Conservation (phyloP, 92 coral and sea anemone genomes). For the Meandrina meandrites region DNA sequence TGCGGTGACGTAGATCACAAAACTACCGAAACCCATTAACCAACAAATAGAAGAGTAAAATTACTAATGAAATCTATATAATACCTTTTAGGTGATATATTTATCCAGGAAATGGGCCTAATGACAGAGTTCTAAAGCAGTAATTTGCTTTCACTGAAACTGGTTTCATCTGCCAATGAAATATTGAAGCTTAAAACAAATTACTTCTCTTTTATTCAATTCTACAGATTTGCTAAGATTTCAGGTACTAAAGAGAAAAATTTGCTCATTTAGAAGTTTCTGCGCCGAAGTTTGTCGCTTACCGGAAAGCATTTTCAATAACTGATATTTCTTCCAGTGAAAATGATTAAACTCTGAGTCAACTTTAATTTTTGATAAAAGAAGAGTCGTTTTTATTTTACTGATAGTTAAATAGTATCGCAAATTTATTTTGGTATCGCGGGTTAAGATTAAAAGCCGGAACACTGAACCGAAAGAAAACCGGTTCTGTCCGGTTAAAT, state of each 20-base stretch:
- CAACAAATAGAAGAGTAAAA: background rate
- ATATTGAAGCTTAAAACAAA: background rate
- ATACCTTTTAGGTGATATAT: conserved; percentile 3
- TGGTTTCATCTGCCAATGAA: conserved; percentile 1
- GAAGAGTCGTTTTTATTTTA: background rate
- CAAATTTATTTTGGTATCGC: background rate
- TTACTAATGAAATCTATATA: conserved; percentile 10
- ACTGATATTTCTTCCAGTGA: background rate
- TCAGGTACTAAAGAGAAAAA: background rate
- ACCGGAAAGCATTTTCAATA: background rate
- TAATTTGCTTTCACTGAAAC: conserved; percentile 12
- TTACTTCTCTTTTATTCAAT: background rate
- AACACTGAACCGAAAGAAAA: background rate
- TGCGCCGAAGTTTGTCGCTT: background rate
- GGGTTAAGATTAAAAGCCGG: background rate
- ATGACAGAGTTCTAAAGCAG: background rate
- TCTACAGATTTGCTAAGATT: background rate
- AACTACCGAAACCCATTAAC: conserved; percentile 18
- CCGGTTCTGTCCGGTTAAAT: background rate
- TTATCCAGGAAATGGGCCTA: background rate
- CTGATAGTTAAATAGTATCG: background rate
- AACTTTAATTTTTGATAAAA: background rate
- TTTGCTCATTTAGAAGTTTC: background rate
- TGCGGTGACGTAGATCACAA: conserved; percentile 8
- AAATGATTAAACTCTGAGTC: background rate